These are phyloP conservation scores for Monomorium pharaonis DNA, from an alignment of 1,140 invertebrate genomes.

Conservation along the genomic window DNA sequence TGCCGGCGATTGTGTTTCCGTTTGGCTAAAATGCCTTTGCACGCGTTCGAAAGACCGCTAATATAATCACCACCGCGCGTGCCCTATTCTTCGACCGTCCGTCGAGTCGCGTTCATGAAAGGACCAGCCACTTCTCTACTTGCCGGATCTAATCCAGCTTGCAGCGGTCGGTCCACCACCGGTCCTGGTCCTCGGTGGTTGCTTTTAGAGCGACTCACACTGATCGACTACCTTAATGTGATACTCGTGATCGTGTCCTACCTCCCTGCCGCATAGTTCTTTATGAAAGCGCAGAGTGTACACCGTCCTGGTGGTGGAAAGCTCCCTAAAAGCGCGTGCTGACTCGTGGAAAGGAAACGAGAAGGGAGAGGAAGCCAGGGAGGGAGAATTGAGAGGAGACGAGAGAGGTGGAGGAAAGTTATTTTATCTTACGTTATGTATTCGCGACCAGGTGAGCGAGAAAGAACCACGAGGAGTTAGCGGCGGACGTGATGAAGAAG, in stretches of 20 bases:
- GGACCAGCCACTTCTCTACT: conserved; percentile 33
- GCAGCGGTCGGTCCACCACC: conserved; percentile 38
- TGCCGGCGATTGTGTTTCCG: no score
- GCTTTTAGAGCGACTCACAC: conserved; percentile 57
- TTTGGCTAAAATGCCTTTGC: neutral
- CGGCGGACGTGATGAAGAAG: conserved; percentile 7
- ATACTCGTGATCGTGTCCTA: conserved; percentile 49
- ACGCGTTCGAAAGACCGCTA: neutral
- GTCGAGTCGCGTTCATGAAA: neutral
- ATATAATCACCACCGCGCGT: neutral
- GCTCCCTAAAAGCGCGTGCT: conserved; percentile 69
- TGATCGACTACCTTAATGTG: conserved; percentile 66
- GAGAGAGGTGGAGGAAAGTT: conserved; percentile 52
- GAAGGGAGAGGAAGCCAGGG: neutral
- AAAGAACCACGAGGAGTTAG: conserved; percentile 58
- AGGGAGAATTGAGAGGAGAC: conserved; percentile 31
- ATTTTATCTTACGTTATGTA: conserved; percentile 47
- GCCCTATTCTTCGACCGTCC: neutral
- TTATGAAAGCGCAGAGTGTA: conserved; percentile 62
- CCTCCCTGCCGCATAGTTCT: conserved; percentile 60
- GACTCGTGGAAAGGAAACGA: conserved; percentile 46
- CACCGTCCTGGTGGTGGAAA: conserved; percentile 68
- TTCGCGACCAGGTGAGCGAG: conserved; percentile 61
- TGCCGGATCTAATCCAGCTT: neutral
- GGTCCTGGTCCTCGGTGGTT: conserved; percentile 38